phyloP scores from a whole-genome alignment of 2,113 vertebrate species.

The Cisticola juncidis region DNA sequence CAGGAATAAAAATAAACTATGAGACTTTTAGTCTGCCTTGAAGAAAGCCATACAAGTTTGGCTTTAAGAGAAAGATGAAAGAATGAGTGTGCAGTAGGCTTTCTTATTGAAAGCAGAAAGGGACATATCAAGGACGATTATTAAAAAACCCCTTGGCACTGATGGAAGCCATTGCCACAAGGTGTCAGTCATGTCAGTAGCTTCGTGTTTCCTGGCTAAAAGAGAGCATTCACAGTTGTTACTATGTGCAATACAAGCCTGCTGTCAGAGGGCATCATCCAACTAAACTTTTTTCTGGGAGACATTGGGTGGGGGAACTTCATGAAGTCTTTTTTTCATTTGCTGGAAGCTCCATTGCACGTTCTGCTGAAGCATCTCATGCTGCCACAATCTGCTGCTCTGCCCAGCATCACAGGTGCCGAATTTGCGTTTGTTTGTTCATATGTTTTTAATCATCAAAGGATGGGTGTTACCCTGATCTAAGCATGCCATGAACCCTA shows the following conservation, averaged over 20 bases:
- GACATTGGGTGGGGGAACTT: neutral
- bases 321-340: neutral
- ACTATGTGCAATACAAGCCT: neutral
- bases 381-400: neutral
- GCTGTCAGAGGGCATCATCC: neutral
- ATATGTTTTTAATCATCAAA: neutral
- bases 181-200: slow-evolving; percentile 40
- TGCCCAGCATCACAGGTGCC: neutral
- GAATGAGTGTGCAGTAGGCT: neutral
- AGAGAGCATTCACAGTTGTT: neutral
- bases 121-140: neutral
- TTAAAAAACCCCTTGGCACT: neutral
- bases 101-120: neutral
- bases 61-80: neutral
- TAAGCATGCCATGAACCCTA: neutral
- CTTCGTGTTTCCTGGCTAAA: neutral
- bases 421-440: neutral
- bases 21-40: neutral
- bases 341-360: neutral
- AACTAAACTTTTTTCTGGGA: neutral
- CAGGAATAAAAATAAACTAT: neutral
- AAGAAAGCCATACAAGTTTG: neutral
- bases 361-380: neutral
- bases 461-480: neutral
- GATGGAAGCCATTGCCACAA: slow-evolving; percentile 12